Evolutionary conservation across 2,113 vertebrate species (phyloP).

Genomic region (Morphnarchus princeps): DNA sequence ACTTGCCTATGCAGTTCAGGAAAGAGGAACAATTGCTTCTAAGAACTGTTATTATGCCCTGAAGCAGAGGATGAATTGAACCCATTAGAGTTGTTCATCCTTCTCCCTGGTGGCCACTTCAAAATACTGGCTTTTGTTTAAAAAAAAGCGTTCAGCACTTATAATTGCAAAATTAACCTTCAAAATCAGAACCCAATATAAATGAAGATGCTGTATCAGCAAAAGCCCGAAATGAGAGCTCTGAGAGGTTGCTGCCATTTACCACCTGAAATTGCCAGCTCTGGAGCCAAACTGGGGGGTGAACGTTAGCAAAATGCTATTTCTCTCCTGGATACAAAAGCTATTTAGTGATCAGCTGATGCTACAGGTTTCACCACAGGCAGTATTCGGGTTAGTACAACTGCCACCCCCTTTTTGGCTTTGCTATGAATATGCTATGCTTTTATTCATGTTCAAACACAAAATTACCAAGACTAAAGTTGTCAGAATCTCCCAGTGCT

Average conservation of each 20-base stretch:
- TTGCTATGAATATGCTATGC: background rate
- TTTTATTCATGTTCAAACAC: background rate
- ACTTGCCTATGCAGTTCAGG: background rate
- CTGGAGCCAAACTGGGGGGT: background rate
- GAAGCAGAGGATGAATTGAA: slow-evolving; percentile 36
- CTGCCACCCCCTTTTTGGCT: background rate
- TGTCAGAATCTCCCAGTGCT: background rate
- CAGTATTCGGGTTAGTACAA: background rate
- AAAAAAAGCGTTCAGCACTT: background rate
- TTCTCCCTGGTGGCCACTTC: background rate
- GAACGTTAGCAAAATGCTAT: background rate
- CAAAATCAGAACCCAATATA: background rate
- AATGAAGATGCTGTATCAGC: background rate
- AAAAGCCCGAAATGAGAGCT: background rate
- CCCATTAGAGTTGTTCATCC: background rate
- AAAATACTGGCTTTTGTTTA: slow-evolving; percentile 16
- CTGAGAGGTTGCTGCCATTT: background rate
- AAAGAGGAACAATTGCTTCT: background rate
- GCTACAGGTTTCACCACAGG: background rate
- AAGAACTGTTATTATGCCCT: slow-evolving; percentile 25
- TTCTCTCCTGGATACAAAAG: background rate
- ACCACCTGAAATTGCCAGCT: background rate
- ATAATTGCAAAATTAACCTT: slow-evolving; percentile 54
- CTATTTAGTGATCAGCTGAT: background rate
- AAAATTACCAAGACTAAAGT: background rate